Percentiles rank a stretch among this genome's conserved stretches.
phyloP scores from a whole-genome alignment of 2,888 invertebrate genomes.

The Apamea monoglypha region DNA sequence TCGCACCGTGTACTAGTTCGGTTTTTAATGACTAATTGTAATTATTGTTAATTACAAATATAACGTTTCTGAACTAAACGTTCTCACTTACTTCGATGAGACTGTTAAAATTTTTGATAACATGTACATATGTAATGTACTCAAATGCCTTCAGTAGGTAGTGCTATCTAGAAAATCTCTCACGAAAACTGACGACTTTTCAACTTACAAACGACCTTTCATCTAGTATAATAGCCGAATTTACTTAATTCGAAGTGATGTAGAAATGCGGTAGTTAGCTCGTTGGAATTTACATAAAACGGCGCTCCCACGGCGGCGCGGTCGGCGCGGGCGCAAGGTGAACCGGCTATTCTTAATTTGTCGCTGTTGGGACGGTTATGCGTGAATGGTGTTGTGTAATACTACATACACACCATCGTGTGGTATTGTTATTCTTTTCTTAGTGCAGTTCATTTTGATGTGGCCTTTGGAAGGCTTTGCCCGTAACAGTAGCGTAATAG shows the following conservation, averaged over 20 bases:
- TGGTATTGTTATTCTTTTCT: constrained; percentile 45
- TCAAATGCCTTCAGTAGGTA: too few species aligned
- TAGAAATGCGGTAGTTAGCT: constrained; percentile 84
- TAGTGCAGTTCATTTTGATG: neutral
- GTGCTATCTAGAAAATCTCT: constrained; percentile 44
- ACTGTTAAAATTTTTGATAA: neutral
- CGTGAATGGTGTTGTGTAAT: constrained; percentile 77
- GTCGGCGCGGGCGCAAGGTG: constrained; percentile 83
- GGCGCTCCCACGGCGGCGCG: constrained; percentile 84
- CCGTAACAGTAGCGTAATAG: neutral
- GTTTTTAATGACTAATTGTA: neutral
- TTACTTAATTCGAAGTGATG: constrained; percentile 68
- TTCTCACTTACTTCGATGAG: neutral
- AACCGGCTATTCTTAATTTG: constrained; percentile 85
- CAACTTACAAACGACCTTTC: constrained; percentile 61
- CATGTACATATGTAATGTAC: neutral
- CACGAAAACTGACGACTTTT: constrained; percentile 40
- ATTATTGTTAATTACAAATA: neutral
- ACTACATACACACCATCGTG: constrained; percentile 59
- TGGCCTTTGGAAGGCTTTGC: neutral
- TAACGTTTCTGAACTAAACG: neutral
- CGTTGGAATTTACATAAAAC: constrained; percentile 81
- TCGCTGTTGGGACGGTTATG: constrained; percentile 71
- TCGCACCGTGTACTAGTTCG: neutral
- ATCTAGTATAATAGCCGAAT: constrained; percentile 58